A percentile compares a stretch with the other conserved stretches of the same genome.
phyloP scores from a whole-genome alignment of 2,888 invertebrate species.

The Dolichopus griseipennis region DNA sequence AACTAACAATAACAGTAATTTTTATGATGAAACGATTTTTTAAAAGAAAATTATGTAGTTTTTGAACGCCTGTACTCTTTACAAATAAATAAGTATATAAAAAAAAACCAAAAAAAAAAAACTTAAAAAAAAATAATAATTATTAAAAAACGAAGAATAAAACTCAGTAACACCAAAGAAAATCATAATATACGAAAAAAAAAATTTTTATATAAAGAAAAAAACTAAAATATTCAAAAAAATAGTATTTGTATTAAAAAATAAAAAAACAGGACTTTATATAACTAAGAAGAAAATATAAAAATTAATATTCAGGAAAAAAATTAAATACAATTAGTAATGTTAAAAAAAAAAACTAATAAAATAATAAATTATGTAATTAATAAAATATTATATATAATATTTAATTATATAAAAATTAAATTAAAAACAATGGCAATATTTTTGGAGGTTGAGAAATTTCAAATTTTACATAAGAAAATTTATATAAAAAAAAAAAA shows the following conservation, averaged over 20 bases:
- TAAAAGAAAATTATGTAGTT: not conserved
- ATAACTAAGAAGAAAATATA: not conserved
- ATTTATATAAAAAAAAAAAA: no score
- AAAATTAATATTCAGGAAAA: not conserved
- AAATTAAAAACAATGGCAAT: constrained; percentile 32
- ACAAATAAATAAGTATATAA: not conserved
- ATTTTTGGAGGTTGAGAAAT: constrained; percentile 33
- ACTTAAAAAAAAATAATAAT: no score
- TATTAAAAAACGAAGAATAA: constrained; percentile 14
- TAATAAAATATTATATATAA: constrained; percentile 23
- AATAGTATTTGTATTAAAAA: constrained; percentile 10
- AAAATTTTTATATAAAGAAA: constrained; percentile 19
- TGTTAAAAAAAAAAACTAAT: no score
- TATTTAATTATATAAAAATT: no score
- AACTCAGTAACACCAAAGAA: constrained; percentile 12
- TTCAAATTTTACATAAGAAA: constrained; percentile 20
- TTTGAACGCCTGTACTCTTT: not conserved
- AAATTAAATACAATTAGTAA: no score
- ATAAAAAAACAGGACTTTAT: constrained; percentile 12
- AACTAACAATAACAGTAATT: constrained; percentile 10
- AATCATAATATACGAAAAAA: constrained; percentile 14
- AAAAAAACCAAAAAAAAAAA: not conserved
- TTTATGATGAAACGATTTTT: constrained; percentile 10
- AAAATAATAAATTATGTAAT: not conserved
- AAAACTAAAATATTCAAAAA: constrained; percentile 13